Base-by-base conservation (phyloP, 2,797 vertebrate genomes). In the Molossus alvarezi region DNA sequence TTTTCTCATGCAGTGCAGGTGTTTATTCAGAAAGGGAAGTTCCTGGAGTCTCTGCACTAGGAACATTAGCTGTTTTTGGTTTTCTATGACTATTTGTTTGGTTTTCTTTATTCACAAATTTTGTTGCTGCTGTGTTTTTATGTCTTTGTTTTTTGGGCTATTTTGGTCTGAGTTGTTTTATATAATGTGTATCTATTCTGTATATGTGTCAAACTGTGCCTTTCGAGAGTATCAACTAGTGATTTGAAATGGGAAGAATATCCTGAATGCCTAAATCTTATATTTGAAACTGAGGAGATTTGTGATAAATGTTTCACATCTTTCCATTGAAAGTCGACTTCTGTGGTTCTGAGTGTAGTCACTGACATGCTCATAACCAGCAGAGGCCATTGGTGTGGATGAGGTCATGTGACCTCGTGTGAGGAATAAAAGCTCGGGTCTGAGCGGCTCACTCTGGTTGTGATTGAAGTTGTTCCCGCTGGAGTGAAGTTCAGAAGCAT, bases 371-470 rank as follows among this genome's bases (percentile, higher is more conserved):
- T 71, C 76, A 64, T 45, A 37, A 85, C 51, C 48, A 73, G 21
- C 48, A 76, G 91, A 48, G 45, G 60, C 37, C 58, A 20, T 67
- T 90, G 55, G 51, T 90, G 29, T 79, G 60, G 10, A 7, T 14
- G 7, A 25, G 62, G 55, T 11, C 97, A 96, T 27, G 87, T 98
- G 97, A 96, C 96, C 60, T 90, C 48, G 0, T 0, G 12, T 86
- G n/a, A 23, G 69, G 51, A 48, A 97, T 97, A 97, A 98, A 97
- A 97, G 73, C 60, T 57, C n/a, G 37, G 29, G 62, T 89, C 84
- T 75, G 81, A 18, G 27, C 4, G 4, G 80, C 79, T 71, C 65
- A 6, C 57, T 29, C 29, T 81, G 64, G 17, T 41, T 93, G 37
- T 77, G 57, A 67, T n/a, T 88, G 79, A 55, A 23, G 23, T 58